Conservation (phyloP, 2,797 vertebrate genomes). For the Orientallactaga sibirica region DNA sequence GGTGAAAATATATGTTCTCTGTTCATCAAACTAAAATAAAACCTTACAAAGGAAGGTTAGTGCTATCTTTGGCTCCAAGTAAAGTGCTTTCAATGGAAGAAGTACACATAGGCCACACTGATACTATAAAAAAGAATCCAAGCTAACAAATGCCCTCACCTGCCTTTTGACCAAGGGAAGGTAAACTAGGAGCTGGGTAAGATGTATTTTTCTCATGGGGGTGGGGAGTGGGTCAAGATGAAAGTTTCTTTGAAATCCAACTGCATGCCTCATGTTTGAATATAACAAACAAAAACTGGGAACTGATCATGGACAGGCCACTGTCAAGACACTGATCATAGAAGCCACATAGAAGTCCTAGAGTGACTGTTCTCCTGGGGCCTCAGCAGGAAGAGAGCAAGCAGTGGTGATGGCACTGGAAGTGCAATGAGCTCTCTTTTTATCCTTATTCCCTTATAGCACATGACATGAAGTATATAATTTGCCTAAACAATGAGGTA, state of each 20-base stretch:
- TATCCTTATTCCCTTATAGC: not conserved
- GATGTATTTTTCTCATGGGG: fast-evolving
- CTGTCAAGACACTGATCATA: fast-evolving
- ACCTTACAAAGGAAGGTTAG: not conserved
- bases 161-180: not conserved
- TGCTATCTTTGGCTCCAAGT: not conserved
- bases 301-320: not conserved
- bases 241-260: not conserved
- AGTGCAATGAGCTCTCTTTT: not conserved
- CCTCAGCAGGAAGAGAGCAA: not conserved
- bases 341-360: not conserved
- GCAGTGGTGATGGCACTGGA: not conserved
- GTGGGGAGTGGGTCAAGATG: not conserved
- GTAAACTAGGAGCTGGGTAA: not conserved
- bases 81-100: not conserved
- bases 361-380: not conserved
- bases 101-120: fast-evolving
- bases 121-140: not conserved
- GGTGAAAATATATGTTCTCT: not conserved
- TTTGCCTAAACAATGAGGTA: not conserved
- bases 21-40: slow-evolving; percentile 3
- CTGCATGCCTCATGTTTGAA: not conserved
- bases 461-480: not conserved
- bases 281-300: not conserved
- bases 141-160: not conserved